These are phyloP conservation scores for Gouania willdenowi DNA, from an alignment of 2,797 vertebrate species.

Conservation along the genomic window DNA sequence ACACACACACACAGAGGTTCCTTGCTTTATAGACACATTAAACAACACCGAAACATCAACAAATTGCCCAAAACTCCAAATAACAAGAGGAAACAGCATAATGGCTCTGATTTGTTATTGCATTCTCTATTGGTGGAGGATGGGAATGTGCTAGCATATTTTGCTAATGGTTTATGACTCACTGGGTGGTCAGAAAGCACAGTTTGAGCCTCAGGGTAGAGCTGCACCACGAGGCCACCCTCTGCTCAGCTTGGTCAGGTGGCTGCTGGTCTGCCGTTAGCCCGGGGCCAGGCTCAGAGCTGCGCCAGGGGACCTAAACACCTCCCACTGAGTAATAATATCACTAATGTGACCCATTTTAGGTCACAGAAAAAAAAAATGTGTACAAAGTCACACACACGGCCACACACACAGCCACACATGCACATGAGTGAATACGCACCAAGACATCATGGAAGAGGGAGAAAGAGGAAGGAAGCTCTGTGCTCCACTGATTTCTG, in stretches of 20 bases:
- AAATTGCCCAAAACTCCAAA: too few relatives aligned
- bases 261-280: slow-evolving; percentile 45
- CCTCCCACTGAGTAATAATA: slow-evolving; percentile 15
- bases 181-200: slow-evolving; percentile 41
- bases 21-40: too few relatives aligned
- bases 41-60: too few relatives aligned
- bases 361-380: slow-evolving; percentile 26
- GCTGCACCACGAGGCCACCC: slow-evolving; percentile 43
- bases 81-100: not conserved
- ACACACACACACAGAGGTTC: too few relatives aligned
- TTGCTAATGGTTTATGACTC: slow-evolving; percentile 48
- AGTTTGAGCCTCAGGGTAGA: slow-evolving; percentile 40
- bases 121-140: not conserved
- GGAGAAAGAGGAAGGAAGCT: slow-evolving; percentile 33
- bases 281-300: slow-evolving; percentile 29
- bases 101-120: not conserved
- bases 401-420: not conserved
- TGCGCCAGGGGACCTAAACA: slow-evolving; percentile 5
- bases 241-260: slow-evolving; percentile 44
- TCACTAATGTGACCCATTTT: slow-evolving; percentile 40
- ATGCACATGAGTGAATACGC: not conserved
- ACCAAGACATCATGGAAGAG: slow-evolving; percentile 30
- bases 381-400: not conserved
- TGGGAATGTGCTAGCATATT: slow-evolving; percentile 26
- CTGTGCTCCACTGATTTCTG: slow-evolving; percentile 43